phyloP scores from a whole-genome alignment of 2,888 invertebrate species.

The Standfussiana lucernea region DNA sequence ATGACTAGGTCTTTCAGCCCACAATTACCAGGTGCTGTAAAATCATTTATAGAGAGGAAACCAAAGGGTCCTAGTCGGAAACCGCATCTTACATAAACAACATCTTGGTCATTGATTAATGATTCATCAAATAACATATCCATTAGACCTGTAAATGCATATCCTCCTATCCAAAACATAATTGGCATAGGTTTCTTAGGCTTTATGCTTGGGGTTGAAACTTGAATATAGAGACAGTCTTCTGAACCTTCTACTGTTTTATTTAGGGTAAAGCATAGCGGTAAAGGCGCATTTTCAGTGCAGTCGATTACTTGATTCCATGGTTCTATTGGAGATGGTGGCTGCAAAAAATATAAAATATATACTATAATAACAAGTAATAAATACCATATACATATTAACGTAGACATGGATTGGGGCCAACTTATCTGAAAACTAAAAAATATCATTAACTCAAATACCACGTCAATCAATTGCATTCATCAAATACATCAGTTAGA shows the following conservation, averaged over 20 bases:
- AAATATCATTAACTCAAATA: neutral
- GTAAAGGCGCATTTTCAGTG: slow-evolving; percentile 76
- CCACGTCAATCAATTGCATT: neutral
- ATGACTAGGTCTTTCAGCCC: slow-evolving; percentile 87
- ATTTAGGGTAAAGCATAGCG: slow-evolving; percentile 51
- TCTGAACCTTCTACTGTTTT: slow-evolving; percentile 77
- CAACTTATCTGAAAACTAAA: neutral
- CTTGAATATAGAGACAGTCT: slow-evolving; percentile 87
- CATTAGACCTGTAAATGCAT: slow-evolving; percentile 75
- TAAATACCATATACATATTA: neutral
- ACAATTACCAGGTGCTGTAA: slow-evolving; percentile 86
- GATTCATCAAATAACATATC: slow-evolving; percentile 82
- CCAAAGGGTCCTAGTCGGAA: slow-evolving; percentile 87
- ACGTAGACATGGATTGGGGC: neutral
- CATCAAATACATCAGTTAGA: neutral
- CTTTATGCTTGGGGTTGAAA: slow-evolving; percentile 79
- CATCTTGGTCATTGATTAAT: slow-evolving; percentile 78
- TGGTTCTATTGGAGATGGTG: slow-evolving; percentile 78
- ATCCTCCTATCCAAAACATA: slow-evolving; percentile 89
- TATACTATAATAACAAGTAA: neutral
- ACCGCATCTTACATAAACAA: slow-evolving; percentile 86
- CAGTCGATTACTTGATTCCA: slow-evolving; percentile 81
- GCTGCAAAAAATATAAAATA: slow-evolving; percentile 74
- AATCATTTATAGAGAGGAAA: slow-evolving; percentile 85
- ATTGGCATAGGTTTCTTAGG: slow-evolving; percentile 84